Base-by-base conservation (phyloP, 2,797 vertebrate genomes). In the Lophotriccus pileatus region DNA sequence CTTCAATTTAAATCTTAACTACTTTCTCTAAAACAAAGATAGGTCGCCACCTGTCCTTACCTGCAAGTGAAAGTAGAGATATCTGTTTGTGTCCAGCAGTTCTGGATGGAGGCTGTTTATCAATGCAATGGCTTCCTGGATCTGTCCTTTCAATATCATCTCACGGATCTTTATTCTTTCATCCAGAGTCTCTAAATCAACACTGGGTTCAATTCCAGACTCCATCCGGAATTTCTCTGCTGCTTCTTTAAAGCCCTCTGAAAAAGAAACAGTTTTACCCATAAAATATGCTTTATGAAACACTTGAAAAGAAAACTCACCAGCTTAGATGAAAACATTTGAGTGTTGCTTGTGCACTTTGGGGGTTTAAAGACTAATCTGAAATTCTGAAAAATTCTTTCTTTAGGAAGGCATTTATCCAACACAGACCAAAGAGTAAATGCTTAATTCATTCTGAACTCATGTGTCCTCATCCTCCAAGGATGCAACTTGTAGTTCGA, bases 231-330 rank as follows among this genome's bases (percentile, higher is more conserved):
- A 99, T 91, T 99, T 99, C 97, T 99, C 99, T 2, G 99, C 99
- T 62, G 99, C 99, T 96, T 99, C 99, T 95, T 99, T 99, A 96
- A 99, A 99, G 28, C 99, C 99, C 98, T 99, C 99, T 99, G 94
- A 79, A 96, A 95, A 6, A 94, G 52, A 94, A 83, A 87, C 8
- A 50, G 50, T 32, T 81, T 92, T n/a, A 83, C 19, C 19, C 52
- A 52, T 79, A n/a, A 11, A 72, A 82, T 56, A 3, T 3, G 44
- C 23, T 55, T 58, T 12, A 60, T 10, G 5, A 47, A 80, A 77
- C 15, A 46, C 6, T 69, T 72, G 0, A 23, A 32, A 36, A 60
- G 24, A 68, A 60, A 59, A 37, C 6, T 2, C 7, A 70, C 2
- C 18, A 49, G 8, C 22, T 89, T 69, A 56, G 70, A 58, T 28